These are phyloP conservation scores for Lycodopsis pacificus DNA, from an alignment of 2,797 vertebrate species.

Conservation along the genomic window DNA sequence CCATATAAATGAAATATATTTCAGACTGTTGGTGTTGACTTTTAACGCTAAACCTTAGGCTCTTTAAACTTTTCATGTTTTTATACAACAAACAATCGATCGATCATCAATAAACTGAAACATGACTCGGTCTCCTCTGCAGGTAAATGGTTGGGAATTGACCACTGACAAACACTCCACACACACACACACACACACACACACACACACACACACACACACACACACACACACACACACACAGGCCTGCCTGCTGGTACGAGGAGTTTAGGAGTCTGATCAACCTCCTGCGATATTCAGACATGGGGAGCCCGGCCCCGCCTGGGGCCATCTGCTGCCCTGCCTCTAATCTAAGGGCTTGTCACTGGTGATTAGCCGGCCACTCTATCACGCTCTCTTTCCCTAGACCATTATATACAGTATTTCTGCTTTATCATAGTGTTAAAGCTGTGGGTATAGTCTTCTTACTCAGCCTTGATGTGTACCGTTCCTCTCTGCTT, in stretches of 20 bases:
- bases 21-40: background rate
- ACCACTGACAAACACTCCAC: background rate
- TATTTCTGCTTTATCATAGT: constrained; percentile 57
- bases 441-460: constrained; percentile 23
- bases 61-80: background rate
- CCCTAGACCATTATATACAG: constrained; percentile 33
- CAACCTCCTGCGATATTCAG: constrained; percentile 55
- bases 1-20: background rate
- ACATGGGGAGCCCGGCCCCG: constrained; percentile 38
- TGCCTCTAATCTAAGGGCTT: constrained; percentile 81
- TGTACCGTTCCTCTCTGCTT: background rate
- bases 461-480: constrained; percentile 35
- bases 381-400: constrained; percentile 58
- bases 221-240: background rate
- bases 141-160: constrained; percentile 13
- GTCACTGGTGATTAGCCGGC: constrained; percentile 73
- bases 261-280: constrained; percentile 44
- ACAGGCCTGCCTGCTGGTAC: constrained; percentile 29
- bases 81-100: background rate
- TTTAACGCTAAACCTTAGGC: background rate
- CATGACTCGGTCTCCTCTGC: background rate
- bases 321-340: constrained; percentile 84
- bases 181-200: background rate
- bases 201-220: background rate
- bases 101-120: background rate